Evolutionary conservation across 2,888 invertebrate species (phyloP).

Genomic region (Acronicta leporina): DNA sequence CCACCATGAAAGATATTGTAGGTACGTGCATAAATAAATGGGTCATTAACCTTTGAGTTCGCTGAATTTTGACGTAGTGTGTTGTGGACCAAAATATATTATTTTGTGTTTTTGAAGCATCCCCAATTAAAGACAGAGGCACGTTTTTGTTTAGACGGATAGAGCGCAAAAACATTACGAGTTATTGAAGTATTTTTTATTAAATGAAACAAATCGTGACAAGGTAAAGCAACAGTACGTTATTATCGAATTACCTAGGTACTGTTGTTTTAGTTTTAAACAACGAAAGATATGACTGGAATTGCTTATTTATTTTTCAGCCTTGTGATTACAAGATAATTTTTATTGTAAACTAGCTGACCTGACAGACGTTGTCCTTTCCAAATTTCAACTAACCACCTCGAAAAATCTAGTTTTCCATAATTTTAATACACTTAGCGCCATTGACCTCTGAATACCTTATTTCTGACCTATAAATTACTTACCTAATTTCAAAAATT

Average conservation of each 20-base stretch:
- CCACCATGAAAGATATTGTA: no score
- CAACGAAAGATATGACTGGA: slow-evolving; percentile 19
- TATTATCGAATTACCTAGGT: slow-evolving; percentile 32
- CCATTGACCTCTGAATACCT: no score
- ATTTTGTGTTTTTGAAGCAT: slow-evolving; percentile 1
- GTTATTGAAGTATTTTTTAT: slow-evolving; percentile 11
- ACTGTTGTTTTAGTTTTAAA: slow-evolving; percentile 28
- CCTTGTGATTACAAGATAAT: slow-evolving; percentile 6
- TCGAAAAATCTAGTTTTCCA: no score
- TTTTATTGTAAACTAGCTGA: neutral
- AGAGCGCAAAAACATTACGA: slow-evolving; percentile 17
- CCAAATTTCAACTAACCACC: no score
- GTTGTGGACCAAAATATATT: neutral
- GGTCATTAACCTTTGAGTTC: no score
- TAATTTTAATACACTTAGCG: no score
- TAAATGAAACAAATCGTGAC: slow-evolving; percentile 37
- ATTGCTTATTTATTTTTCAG: neutral
- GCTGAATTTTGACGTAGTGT: neutral
- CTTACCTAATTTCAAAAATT: no score
- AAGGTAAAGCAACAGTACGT: slow-evolving; percentile 5
- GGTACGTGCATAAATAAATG: no score
- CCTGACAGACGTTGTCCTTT: no score
- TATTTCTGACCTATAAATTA: no score
- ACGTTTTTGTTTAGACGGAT: slow-evolving; percentile 6
- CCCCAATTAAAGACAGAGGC: neutral